phyloP scores from a whole-genome alignment of 2,888 invertebrate species.

The Selenia dentaria region DNA sequence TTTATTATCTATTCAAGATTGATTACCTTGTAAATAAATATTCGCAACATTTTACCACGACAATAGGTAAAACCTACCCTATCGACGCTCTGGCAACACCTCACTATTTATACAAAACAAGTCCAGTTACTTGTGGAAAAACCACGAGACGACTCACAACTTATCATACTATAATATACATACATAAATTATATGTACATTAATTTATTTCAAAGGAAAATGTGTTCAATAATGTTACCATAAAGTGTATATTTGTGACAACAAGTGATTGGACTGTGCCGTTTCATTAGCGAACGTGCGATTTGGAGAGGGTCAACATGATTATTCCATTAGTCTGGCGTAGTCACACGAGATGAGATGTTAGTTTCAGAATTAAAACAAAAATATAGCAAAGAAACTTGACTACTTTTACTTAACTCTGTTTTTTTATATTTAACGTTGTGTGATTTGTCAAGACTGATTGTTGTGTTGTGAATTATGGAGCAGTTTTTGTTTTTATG shows the following conservation, averaged over 20 bases:
- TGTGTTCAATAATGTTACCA: neutral
- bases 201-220: neutral
- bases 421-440: too few species aligned
- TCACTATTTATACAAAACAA: slow-evolving; percentile 1
- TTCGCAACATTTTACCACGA: too few species aligned
- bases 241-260: neutral
- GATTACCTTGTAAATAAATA: too few species aligned
- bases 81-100: too few species aligned
- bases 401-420: neutral
- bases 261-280: neutral
- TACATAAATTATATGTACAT: neutral
- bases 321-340: slow-evolving; percentile 9
- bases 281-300: neutral
- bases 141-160: slow-evolving; percentile 2
- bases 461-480: slow-evolving; percentile 11
- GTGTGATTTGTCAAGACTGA: slow-evolving; percentile 14
- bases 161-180: slow-evolving; percentile 1
- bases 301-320: slow-evolving; percentile 7
- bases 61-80: too few species aligned
- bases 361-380: neutral
- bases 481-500: slow-evolving; percentile 13
- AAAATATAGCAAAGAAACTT: neutral
- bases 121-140: slow-evolving; percentile 18
- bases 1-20: too few species aligned
- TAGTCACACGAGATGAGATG: slow-evolving; percentile 4